Evolutionary conservation across 2,797 vertebrate species (phyloP), one percentile per base, ranked within the genome.

Genomic region (Bryconaethiops microstoma): DNA sequence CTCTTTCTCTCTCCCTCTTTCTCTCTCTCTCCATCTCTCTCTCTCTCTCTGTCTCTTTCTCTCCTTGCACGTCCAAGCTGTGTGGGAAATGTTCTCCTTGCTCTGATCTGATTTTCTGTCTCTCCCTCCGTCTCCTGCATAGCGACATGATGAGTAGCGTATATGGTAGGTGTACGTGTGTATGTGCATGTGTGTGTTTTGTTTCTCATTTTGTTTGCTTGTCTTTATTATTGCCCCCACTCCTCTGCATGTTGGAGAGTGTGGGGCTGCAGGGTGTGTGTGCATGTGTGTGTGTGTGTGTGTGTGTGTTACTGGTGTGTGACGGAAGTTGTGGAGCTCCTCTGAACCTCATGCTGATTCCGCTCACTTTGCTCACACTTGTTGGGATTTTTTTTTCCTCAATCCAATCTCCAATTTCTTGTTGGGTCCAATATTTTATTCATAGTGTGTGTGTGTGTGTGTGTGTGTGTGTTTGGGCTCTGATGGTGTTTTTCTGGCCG

Each of bases 71-170:
- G n/a, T 25, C 54, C 55, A 73, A 63, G 57, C 40, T 6, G 4
- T 55, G 60, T 25, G 55, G 55, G 92, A 93, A 93, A 95, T 95
- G 77, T 73, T 67, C 23, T 79, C 29, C 73, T 67, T 39, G 19
- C 55, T 48, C 5, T 74, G 74, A 79, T 79, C 57, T 69, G 21
- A 67, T 40, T 21, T 96, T 93, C 92, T 89, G 60, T 87, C 92
- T 92, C 94, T 94, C 94, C 19, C 10, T 79, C 42, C 42, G 19
- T 81, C 83, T 86, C 78, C 83, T 87, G 76, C 96, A 95, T 95
- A 95, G 95, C 96, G 97, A 96, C 95, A 99, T 98, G 97, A 98
- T 98, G 96, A 99, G 95, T 96, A 97, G 96, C 95, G 96, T 98
- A 93, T 98, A 98, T 97, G 97, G 97, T 99, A 96, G 91, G 96